phyloP scores from a whole-genome alignment of 2,113 vertebrate species.

The Pluvianellus socialis region DNA sequence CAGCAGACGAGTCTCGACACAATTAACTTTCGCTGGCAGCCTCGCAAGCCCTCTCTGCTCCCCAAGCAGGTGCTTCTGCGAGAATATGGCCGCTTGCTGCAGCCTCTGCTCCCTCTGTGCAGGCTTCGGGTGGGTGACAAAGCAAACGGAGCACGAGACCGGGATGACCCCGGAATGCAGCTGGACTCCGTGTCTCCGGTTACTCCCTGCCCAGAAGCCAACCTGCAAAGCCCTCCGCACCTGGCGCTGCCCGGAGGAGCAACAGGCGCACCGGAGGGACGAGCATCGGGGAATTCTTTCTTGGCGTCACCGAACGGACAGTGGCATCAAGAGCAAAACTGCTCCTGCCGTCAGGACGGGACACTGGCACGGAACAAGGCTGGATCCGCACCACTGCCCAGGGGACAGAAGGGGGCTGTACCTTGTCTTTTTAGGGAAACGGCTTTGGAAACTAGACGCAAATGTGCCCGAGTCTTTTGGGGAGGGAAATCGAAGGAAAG shows the following conservation, averaged over 20 bases:
- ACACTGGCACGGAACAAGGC: neutral
- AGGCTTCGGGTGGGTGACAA: neutral
- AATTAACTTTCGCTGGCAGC: neutral
- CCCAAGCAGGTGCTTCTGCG: neutral
- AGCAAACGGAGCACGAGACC: neutral
- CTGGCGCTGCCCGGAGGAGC: neutral
- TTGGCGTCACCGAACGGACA: neutral
- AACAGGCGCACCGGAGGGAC: accelerated
- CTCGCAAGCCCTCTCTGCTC: neutral
- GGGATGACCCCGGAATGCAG: neutral
- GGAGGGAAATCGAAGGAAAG: neutral
- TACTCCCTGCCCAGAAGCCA: neutral
- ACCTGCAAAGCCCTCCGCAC: neutral
- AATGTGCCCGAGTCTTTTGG: neutral
- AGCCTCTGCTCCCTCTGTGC: neutral
- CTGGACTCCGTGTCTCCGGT: neutral
- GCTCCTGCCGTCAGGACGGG: neutral
- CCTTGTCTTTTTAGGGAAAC: neutral
- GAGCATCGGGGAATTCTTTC: neutral
- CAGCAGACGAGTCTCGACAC: neutral
- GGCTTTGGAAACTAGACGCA: neutral
- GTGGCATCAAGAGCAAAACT: neutral
- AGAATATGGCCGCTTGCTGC: neutral
- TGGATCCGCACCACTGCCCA: neutral
- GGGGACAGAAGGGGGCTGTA: neutral